Base-by-base conservation (phyloP, 1,140 invertebrate species). In the Drosophila orosa region DNA sequence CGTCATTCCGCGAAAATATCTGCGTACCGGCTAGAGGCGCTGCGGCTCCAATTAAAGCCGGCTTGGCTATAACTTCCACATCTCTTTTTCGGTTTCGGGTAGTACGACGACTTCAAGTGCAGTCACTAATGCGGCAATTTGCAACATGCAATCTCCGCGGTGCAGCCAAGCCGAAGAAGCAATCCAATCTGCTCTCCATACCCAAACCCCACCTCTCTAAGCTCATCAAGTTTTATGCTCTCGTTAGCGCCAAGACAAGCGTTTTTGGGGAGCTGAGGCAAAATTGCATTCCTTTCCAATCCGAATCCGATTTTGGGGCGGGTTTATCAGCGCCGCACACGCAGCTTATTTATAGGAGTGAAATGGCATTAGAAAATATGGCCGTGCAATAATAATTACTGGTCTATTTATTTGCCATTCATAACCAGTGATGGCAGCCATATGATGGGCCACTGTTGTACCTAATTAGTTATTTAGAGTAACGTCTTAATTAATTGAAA, bases 191-290 rank as follows among this genome's bases (percentile, higher is more conserved):
- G 79, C 19, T 59, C n/a, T 42, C 47, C 59, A 44, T 27, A 5
- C 19, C 10, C 33, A n/a, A n/a, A 3, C 24, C 40, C 52, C 37
- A 7, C 29, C 47, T 7, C 27, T 8, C 48, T 10, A 15, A 5
- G 19, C 59, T 60, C 61, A 74, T 65, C 77, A 74, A 77, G 80
- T 89, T 61, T 61, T 89, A 80, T 89, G 84, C 84, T 89, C 84
- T 89, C 84, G 84, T 89, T 89, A 84, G 80, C 84, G 78, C 72
- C 79, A 69, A 80, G 67, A 83, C 77, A 78, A 77, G 79, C 78
- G 60, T 58, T 78, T 68, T 40, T n/a, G n/a, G 57, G 52, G 48
- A 39, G 61, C 31, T 47, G 35, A 47, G 60, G 25, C n/a, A n/a
- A n/a, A n/a, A n/a, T n/a, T 44, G 68, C 42, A 72, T 71, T 69